Percentiles rank a stretch among this genome's conserved stretches.
Evolutionary conservation across 64 coral and sea anemone genomes (phyloP).

Genomic region (Cladopsammia gracilis): DNA sequence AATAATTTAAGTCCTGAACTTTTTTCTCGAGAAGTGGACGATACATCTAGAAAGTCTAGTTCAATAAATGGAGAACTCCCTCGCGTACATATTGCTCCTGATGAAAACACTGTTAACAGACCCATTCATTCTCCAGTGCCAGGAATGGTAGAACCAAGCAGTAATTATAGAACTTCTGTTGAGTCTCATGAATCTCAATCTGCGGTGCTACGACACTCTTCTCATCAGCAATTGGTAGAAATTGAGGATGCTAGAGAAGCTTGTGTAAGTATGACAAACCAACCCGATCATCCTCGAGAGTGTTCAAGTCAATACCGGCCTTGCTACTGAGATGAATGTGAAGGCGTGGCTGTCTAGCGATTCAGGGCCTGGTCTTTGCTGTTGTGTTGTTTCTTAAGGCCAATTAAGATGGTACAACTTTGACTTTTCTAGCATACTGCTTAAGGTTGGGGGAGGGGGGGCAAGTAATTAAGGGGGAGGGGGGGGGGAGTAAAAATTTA

Average conservation of each 20-base stretch:
- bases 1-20: not conserved
- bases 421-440: no score
- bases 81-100: not conserved
- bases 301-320: no score
- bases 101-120: not conserved
- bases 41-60: slow-evolving; percentile 7
- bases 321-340: no score
- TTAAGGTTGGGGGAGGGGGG: no score
- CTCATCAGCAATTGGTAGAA: slow-evolving; percentile 43
- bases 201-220: not conserved
- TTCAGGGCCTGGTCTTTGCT: no score
- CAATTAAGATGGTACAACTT: no score
- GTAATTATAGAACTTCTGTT: slow-evolving; percentile 44
- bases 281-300: not conserved
- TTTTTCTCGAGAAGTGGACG: not conserved
- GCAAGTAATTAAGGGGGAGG: no score
- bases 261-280: slow-evolving; percentile 33
- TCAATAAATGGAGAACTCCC: slow-evolving; percentile 21
- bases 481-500: no score
- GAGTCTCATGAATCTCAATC: slow-evolving; percentile 18
- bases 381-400: no score
- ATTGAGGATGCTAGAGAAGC: slow-evolving; percentile 33
- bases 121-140: slow-evolving; percentile 29
- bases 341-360: no score
- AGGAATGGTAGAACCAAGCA: slow-evolving; percentile 30